A percentile compares a stretch with the other conserved stretches of the same genome.
phyloP scores from a whole-genome alignment of 2,888 invertebrate species.

The Drosophila borborema region DNA sequence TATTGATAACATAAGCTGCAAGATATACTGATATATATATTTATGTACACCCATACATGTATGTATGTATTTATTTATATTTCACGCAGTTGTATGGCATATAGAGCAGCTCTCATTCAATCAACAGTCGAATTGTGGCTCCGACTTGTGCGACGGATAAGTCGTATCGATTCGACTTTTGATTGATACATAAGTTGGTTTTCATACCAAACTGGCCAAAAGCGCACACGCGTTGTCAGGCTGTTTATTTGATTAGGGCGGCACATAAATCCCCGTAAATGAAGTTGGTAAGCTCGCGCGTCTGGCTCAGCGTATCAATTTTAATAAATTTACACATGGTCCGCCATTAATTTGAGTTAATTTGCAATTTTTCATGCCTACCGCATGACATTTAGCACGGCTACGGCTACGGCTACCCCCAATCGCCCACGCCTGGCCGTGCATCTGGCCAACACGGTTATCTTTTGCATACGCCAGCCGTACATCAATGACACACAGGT shows the following conservation, averaged over 20 bases:
- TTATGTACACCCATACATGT: conserved; percentile 21
- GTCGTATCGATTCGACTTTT: conserved; percentile 78
- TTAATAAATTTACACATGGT: conserved; percentile 76
- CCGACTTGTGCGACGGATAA: conserved; percentile 48
- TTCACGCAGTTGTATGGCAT: conserved; percentile 8
- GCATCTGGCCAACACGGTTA: conserved; percentile 28
- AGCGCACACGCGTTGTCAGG: conserved; percentile 34
- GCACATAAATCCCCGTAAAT: conserved; percentile 70
- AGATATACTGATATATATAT: conserved; percentile 35
- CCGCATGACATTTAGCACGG: conserved; percentile 54
- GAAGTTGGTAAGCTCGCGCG: conserved; percentile 68
- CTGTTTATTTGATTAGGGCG: conserved; percentile 57
- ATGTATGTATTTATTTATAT: not conserved
- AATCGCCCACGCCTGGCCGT: not conserved
- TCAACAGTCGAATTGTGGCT: conserved; percentile 37
- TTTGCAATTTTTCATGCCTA: conserved; percentile 77
- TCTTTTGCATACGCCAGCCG: conserved; percentile 60
- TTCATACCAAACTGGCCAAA: conserved; percentile 27
- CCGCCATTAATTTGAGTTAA: conserved; percentile 77
- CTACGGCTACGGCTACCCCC: not conserved
- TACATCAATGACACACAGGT: conserved; percentile 75
- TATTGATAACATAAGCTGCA: conserved; percentile 77
- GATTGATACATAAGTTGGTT: conserved; percentile 64
- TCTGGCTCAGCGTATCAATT: conserved; percentile 68
- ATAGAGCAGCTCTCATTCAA: conserved; percentile 37